Conservation (phyloP, 2,888 invertebrate genomes). For the Cancer borealis region DNA sequence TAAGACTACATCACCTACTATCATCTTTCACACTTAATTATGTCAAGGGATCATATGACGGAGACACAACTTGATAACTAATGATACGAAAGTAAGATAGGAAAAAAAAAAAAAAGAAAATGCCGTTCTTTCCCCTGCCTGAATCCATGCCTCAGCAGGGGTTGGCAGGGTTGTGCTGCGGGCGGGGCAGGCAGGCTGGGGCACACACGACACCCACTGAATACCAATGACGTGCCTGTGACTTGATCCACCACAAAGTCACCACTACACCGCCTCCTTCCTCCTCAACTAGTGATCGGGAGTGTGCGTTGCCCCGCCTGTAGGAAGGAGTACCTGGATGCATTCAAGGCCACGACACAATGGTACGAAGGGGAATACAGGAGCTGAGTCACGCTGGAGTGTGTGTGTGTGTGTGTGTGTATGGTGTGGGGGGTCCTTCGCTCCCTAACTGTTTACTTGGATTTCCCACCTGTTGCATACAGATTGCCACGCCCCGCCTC, state of each 20-base stretch:
- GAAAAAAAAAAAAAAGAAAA: not conserved
- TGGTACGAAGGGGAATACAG: not conserved
- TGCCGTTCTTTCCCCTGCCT: not conserved
- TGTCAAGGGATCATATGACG: not conserved
- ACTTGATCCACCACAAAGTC: constrained; percentile 8
- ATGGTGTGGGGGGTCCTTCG: not conserved
- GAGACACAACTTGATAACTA: not conserved
- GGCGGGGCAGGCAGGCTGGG: not conserved
- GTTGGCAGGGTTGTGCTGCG: not conserved
- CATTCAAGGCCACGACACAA: not conserved
- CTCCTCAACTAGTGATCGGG: not conserved
- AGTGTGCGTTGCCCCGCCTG: not conserved
- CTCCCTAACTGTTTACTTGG: not conserved
- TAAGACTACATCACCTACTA: not conserved
- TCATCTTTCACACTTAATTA: constrained; percentile 7
- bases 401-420: no score
- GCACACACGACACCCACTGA: not conserved
- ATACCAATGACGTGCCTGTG: constrained; percentile 33
- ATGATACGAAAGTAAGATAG: not conserved
- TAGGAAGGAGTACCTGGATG: not conserved
- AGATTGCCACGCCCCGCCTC: not conserved
- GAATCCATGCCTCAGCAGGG: not conserved
- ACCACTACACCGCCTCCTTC: not conserved
- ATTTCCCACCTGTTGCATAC: not conserved
- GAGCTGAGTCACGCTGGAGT: not conserved